Evolutionary conservation across 2,113 vertebrate species (phyloP), one percentile per base, ranked within the genome.

Genomic region (Phaethon lepturus): DNA sequence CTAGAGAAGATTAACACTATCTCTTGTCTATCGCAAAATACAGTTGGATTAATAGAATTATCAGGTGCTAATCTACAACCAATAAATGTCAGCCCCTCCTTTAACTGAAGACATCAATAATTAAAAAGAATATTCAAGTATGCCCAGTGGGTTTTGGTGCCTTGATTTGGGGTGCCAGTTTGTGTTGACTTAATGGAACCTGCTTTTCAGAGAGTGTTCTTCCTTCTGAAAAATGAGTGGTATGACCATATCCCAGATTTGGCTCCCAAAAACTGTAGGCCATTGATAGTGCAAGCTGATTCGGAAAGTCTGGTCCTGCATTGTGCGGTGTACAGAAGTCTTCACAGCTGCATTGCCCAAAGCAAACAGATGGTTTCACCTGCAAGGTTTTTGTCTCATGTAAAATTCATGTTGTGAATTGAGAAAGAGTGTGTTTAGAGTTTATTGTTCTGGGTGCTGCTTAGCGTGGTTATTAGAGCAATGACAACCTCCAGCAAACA

Each of bases 331-430:
- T 63, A 42, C 79, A 72, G 71, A 86, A 95, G 40, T 52, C 62
- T 90, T 88, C 68, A 35, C 93, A 78, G 87, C 86, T 96, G 94
- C 49, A 45, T 68, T 78, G 86, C 84, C 74, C 84, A 66, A 69
- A 95, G 94, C 84, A 91, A 93, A 90, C 77, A 88, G 69, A 85
- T 76, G 69, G 73, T 87, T 91, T 91, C 53, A 82, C 91, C 78
- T 71, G 33, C 52, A 25, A 35, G 56, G 25, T 71, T 96, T 38
- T 95, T 90, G 19, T 87, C 66, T 69, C 59, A 40, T 67, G 50
- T 76, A 86, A 95, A 91, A 90, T 95, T 90, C 49, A 73, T 73
- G 38, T 73, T 73, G 74, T 62, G 77, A 55, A 82, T 58, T 79
- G 40, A 91, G 58, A 76, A 78, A 52, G 59, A 82, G n/a, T 33